Evolutionary conservation across 2,113 vertebrate genomes (phyloP).

Genomic region (Galemys pyrenaicus): DNA sequence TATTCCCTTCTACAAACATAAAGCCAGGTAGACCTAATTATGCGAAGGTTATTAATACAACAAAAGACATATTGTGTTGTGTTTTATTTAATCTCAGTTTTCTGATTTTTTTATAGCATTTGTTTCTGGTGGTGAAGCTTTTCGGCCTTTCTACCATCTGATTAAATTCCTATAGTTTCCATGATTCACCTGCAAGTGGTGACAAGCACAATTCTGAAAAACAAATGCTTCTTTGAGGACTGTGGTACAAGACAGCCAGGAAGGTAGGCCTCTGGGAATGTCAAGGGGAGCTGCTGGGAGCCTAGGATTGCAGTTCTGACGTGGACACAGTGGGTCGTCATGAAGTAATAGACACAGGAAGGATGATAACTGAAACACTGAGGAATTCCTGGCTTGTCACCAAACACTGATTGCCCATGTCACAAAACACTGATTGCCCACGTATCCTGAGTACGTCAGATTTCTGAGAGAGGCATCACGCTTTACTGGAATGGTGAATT

Average conservation of each 20-base stretch:
- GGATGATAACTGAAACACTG: background rate
- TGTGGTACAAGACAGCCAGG: background rate
- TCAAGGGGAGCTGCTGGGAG: background rate
- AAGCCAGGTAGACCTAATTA: constrained; percentile 3
- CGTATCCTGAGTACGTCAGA: background rate
- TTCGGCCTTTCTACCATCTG: constrained; percentile 20
- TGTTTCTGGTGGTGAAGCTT: background rate
- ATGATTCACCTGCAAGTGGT: background rate
- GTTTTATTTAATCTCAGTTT: constrained; percentile 19
- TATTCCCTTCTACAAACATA: background rate
- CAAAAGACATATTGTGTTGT: background rate
- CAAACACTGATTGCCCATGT: background rate
- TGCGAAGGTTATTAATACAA: constrained; percentile 24
- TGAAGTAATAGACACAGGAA: background rate
- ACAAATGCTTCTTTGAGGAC: background rate
- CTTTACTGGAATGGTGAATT: background rate
- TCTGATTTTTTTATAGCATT: background rate
- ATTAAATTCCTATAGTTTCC: background rate
- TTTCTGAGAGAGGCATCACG: background rate
- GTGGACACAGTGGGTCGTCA: background rate
- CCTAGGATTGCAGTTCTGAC: background rate
- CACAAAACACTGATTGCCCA: background rate
- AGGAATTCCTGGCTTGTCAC: background rate
- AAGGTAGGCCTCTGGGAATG: background rate
- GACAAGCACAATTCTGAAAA: constrained; percentile 9